Base-by-base conservation (phyloP, 2,888 invertebrate genomes). In the Chaitophorus viminalis region DNA sequence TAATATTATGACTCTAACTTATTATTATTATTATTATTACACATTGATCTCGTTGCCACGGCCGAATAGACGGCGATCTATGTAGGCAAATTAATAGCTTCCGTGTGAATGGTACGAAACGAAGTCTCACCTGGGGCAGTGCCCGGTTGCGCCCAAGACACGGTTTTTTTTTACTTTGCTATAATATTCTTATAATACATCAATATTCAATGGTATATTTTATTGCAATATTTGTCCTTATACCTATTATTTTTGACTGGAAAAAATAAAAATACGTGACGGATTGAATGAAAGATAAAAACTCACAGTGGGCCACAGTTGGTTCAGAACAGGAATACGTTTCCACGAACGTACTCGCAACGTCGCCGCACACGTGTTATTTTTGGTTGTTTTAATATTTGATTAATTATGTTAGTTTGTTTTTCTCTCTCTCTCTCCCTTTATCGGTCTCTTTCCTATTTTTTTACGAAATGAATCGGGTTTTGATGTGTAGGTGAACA, bases 51-150 rank as follows among this genome's bases (percentile, higher is more conserved):
- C 9, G 46, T 1, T 1, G 46, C 46, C 5, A 46, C 46, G 14
- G 3, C 14, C 3, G 14, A 46, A 1, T n/a, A n/a, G 14, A 77
- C 77, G 84, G 84, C 84, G 68, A 29, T 25, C 21, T 33, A 52
- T 8, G 3, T 68, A 84, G 77, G 84, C 84, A 84, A 76, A 84
- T 76, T 33, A 46, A 39, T 39, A 29, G 29, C 76, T 25, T 39
- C 29, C 25, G 65, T 31, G 84, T 76, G n/a, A 5, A 31, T 25
- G 25, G n/a, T n/a, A 33, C 46, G 14, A n/a, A 46, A 46, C 14
- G 3, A 14, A 2, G n/a, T 75, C 8, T 0, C 39, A 25, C 4
- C 8, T n/a, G 21, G 25, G 2, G 46, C 46, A 14, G 14, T 1
- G 2, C n/a, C n/a, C 14, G 14, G 46, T 1, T 46, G 25, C 25